Conservation (phyloP, 2,113 vertebrate genomes). For the Rhagologus leucostigma region DNA sequence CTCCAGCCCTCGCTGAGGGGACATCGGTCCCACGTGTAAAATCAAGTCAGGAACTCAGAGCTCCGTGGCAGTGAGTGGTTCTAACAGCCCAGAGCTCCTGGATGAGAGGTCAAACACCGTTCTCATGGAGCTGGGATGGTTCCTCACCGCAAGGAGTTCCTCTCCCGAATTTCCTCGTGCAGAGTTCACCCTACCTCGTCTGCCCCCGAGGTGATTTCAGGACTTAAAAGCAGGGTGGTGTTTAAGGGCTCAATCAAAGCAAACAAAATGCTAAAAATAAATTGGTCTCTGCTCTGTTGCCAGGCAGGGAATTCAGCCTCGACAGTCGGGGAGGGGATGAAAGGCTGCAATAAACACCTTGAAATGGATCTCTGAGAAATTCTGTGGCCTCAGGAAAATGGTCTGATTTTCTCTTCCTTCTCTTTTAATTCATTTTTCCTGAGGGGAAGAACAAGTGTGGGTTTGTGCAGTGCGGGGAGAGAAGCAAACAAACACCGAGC, state of each 20-base stretch:
- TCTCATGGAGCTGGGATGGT: background rate
- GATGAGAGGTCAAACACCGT: accelerated
- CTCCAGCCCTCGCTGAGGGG: background rate
- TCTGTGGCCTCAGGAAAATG: background rate
- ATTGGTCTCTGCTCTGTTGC: constrained; percentile 12
- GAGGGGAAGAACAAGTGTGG: background rate
- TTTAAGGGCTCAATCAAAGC: constrained; percentile 23
- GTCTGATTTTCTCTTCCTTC: constrained; percentile 4
- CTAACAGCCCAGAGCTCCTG: background rate
- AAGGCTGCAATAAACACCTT: constrained; percentile 40
- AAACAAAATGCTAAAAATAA: constrained; percentile 43
- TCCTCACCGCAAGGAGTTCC: background rate
- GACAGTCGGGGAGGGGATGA: background rate
- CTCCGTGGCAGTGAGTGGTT: background rate
- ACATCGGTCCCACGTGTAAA: background rate
- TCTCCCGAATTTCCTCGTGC: background rate
- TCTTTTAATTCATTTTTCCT: background rate
- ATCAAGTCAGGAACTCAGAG: accelerated
- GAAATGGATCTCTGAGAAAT: constrained; percentile 41
- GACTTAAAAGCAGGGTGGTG: background rate
- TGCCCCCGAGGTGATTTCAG: background rate
- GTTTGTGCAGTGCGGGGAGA: background rate
- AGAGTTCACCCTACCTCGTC: background rate
- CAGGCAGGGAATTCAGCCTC: background rate
- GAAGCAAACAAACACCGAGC: background rate